Base-by-base conservation (phyloP, 2,797 vertebrate genomes). In the Austrolebias charrua region DNA sequence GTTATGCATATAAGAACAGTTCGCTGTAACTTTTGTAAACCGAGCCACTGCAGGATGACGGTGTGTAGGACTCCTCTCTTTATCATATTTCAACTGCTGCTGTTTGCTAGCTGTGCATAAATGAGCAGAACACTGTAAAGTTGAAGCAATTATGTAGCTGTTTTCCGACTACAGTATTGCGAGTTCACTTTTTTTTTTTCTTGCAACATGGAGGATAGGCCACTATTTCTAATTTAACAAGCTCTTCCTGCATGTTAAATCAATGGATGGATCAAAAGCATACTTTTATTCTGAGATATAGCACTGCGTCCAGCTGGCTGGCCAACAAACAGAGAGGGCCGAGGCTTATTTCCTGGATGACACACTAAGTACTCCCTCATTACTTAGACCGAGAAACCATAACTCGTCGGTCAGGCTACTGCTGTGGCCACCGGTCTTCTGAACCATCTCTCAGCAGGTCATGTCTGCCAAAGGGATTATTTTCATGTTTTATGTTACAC, bases 331-430 rank as follows among this genome's bases (percentile, higher is more conserved):
- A 77, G 53, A 59, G 84, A 81, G 74, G 76, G 78, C 76, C 76
- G 80, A 73, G 79, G 78, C 75, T 11, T 58, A 42, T 82, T 86
- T 83, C 71, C 65, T 83, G 74, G 80, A 85, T 83, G 82, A 87
- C 86, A 87, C 80, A 81, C 73, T 82, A 76, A 20, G 75, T 77
- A 84, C 75, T 81, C 86, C 85, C 83, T 90, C 86, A 91, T 90
- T 88, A 90, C 75, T 45, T 73, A 63, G 74, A 71, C 64, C 60
- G 69, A 78, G 72, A 82, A 83, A 86, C 78, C 82, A 78, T 71
- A 88, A 84, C 78, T 69, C 56, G 61, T 44, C 82, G 82, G 86
- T 88, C 86, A 85, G 45, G 78, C 75, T 18, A 68, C 74, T 64
- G 69, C 81, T 51, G 33, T 57, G 20, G 69, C 73, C 69, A 61